Conservation (phyloP, 1,140 invertebrate genomes). For the Micrasema minimum region DNA sequence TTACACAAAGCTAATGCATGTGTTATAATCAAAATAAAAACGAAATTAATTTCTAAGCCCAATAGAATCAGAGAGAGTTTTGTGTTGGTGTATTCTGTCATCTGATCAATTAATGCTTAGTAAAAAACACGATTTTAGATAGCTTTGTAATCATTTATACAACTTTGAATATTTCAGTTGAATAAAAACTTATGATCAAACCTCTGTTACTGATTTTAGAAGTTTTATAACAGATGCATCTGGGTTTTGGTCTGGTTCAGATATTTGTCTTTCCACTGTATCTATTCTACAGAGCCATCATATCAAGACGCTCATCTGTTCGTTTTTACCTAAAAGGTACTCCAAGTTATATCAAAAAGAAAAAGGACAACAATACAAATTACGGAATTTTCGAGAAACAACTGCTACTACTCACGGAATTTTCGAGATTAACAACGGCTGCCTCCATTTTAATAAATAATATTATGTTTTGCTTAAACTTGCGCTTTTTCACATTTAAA, state of each 20-base stretch:
- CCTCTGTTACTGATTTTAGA: conserved; percentile 66
- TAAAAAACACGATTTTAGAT: too few relatives aligned
- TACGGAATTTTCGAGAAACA: conserved; percentile 47
- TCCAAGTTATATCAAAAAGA: conserved; percentile 12
- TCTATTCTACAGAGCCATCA: conserved; percentile 67
- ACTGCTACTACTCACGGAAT: conserved; percentile 50
- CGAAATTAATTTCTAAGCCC: too few relatives aligned
- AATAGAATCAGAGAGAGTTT: too few relatives aligned
- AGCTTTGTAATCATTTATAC: too few relatives aligned
- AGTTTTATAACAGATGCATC: conserved; percentile 63
- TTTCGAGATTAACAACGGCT: conserved; percentile 50
- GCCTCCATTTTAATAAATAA: conserved; percentile 49
- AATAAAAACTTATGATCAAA: conserved; percentile 46
- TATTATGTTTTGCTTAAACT: conserved; percentile 30
- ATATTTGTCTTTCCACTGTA: conserved; percentile 60
- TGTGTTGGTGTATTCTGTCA: too few relatives aligned
- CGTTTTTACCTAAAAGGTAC: conserved; percentile 49
- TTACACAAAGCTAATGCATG: too few relatives aligned
- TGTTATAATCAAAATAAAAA: too few relatives aligned
- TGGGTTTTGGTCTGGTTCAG: conserved; percentile 58
- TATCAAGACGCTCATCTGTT: conserved; percentile 61
- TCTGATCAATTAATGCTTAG: too few relatives aligned
- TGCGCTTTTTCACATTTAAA: conserved; percentile 39
- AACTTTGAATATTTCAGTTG: too few relatives aligned
- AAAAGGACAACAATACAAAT: neutral